phyloP scores from a whole-genome alignment of 2,888 invertebrate species.

The Eilema caniola region DNA sequence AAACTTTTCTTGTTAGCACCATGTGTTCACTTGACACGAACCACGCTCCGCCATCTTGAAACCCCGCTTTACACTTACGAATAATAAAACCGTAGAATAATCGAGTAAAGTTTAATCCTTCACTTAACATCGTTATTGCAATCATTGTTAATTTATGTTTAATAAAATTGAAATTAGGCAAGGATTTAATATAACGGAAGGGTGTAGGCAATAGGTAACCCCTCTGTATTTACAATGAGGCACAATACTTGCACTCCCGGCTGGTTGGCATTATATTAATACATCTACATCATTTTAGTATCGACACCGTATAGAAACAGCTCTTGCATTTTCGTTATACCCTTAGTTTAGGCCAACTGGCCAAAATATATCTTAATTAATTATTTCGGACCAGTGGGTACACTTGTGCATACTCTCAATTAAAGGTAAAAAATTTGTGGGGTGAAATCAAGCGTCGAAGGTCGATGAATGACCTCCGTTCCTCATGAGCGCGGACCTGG shows the following conservation, averaged over 20 bases:
- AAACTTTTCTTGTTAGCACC: not conserved
- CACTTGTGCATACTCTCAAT: too few relatives aligned
- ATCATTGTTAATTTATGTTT: slow-evolving; percentile 39
- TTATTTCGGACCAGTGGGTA: not conserved
- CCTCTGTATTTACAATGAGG: slow-evolving; percentile 30
- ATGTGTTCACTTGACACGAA: not conserved
- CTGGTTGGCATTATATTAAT: slow-evolving; percentile 35
- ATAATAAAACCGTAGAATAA: slow-evolving; percentile 40
- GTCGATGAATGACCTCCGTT: too few relatives aligned
- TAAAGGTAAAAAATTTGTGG: too few relatives aligned
- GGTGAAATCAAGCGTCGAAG: too few relatives aligned
- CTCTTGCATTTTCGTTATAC: slow-evolving; percentile 2
- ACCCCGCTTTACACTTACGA: slow-evolving; percentile 15
- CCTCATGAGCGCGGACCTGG: too few relatives aligned
- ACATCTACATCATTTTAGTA: slow-evolving; percentile 35
- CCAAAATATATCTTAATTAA: not conserved
- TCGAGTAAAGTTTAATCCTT: slow-evolving; percentile 32
- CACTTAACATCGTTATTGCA: slow-evolving; percentile 22
- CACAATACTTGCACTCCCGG: slow-evolving; percentile 15
- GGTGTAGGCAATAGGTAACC: slow-evolving; percentile 25
- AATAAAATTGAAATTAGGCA: slow-evolving; percentile 34
- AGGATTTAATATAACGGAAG: slow-evolving; percentile 33
- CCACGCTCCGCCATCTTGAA: not conserved
- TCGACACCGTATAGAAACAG: slow-evolving; percentile 16
- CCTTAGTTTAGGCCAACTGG: not conserved